Evolutionary conservation across 2,113 vertebrate species (phyloP), one percentile per base, ranked within the genome.

Genomic region (Callocephalon fimbriatum): DNA sequence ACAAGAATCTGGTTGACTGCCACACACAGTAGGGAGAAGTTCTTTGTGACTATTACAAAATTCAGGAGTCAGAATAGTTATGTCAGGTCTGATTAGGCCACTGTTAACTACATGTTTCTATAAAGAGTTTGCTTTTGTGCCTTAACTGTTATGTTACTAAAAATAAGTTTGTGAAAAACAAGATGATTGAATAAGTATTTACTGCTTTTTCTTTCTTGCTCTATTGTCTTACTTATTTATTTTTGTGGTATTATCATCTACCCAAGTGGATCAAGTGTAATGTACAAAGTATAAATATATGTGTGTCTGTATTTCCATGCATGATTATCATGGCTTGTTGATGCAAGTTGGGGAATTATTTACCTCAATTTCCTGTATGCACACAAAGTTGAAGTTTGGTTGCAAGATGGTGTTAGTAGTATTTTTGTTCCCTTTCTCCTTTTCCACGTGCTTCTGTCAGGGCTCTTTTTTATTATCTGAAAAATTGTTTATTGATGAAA

Each of bases 401-500:
- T 81, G 70, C 42, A 67, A 18, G 31, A 71, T 16, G 25, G 6
- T 61, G 37, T 35, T 59, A 42, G 6, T 59, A 65, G 35, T 53
- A 40, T 70, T 89, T 93, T 91, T 74, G 16, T 65, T 93, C 74
- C 74, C 29, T 78, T 91, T 91, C 26, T 75, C 22, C 22, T 76
- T 62, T 58, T 82, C 32, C 53, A 51, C 5, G 10, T 76, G 15
- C 62, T 48, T 92, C 53, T 95, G 78, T 73, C 90, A 65, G 71
- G 47, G 87, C 73, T 91, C 83, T 66, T 71, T 86, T 90, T 94
- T 95, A 94, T 94, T 95, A 90, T 61, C 70, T 86, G 81, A 88
- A 79, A 48, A 73, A 95, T 96, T 96, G 53, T 91, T 96, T 95
- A 89, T 94, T 96, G 89, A 94, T 95, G 76, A 96, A 92, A 72